These are phyloP conservation scores for Sebastes schlegelii DNA, from an alignment of 2,113 vertebrate genomes.

Conservation along the genomic window DNA sequence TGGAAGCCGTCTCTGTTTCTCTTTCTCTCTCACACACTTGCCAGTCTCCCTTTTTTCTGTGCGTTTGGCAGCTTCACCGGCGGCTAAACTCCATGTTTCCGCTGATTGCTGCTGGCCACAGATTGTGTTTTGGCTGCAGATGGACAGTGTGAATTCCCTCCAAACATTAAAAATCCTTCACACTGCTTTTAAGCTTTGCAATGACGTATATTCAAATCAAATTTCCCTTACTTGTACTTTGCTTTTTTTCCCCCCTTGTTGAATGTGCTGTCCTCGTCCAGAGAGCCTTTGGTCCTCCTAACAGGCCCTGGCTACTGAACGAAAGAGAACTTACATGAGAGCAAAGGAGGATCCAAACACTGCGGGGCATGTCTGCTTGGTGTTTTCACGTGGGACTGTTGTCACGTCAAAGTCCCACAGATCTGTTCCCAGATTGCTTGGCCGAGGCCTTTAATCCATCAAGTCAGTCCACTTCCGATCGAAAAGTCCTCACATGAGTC, in stretches of 20 bases:
- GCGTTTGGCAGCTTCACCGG: conserved; percentile 20
- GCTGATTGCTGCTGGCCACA: conserved; percentile 40
- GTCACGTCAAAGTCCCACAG: conserved; percentile 31
- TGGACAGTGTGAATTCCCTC: conserved; percentile 25
- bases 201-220: conserved; percentile 4
- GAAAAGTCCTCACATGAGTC: conserved; percentile 21
- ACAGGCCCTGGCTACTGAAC: background rate
- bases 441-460: conserved; percentile 9
- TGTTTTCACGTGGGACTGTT: conserved; percentile 28
- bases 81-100: conserved; percentile 56
- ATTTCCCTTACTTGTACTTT: background rate
- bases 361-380: background rate
- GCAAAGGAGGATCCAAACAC: conserved; percentile 18
- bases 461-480: conserved; percentile 17
- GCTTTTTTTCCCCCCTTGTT: background rate
- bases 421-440: conserved; percentile 27
- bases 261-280: background rate
- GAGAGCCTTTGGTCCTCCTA: background rate
- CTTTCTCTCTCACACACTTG: conserved; percentile 11
- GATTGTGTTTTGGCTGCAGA: conserved; percentile 51
- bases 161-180: background rate
- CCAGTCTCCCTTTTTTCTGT: conserved; percentile 22
- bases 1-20: conserved; percentile 10
- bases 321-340: conserved; percentile 4
- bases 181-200: conserved; percentile 5